These are phyloP conservation scores for Synaphobranchus kaupii DNA, from an alignment of 2,797 vertebrate genomes.

Conservation along the genomic window DNA sequence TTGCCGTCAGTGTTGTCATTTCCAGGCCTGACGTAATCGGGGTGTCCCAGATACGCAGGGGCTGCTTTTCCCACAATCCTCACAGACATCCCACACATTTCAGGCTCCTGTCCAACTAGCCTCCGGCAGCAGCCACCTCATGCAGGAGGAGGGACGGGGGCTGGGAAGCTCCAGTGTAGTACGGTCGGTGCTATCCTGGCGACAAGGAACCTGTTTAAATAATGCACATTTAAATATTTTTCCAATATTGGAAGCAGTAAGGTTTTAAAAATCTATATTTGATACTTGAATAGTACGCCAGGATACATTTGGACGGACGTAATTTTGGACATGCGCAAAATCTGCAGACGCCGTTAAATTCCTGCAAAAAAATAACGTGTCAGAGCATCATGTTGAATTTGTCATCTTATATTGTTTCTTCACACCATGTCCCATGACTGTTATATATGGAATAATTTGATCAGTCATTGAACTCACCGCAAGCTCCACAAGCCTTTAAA, in stretches of 20 bases:
- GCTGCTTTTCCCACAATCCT: constrained; percentile 53
- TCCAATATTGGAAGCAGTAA: not conserved
- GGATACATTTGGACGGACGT: not conserved
- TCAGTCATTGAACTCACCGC: not conserved
- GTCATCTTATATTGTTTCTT: not conserved
- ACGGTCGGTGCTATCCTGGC: constrained; percentile 77
- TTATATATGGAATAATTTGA: constrained; percentile 15
- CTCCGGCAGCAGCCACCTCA: constrained; percentile 68
- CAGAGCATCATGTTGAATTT: not conserved
- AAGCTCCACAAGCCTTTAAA: not conserved
- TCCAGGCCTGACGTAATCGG: constrained; percentile 62
- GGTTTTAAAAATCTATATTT: not conserved
- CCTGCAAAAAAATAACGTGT: not conserved
- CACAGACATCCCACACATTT: constrained; percentile 69
- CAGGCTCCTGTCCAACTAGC: constrained; percentile 68
- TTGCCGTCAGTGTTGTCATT: constrained; percentile 48
- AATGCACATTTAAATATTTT: constrained; percentile 42
- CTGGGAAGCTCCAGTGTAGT: constrained; percentile 74
- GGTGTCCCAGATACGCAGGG: constrained; percentile 68
- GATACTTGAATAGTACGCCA: not conserved
- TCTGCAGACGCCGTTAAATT: not conserved
- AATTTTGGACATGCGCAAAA: not conserved
- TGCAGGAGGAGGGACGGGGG: constrained; percentile 54
- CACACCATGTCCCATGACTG: not conserved
- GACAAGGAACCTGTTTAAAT: constrained; percentile 61